Evolutionary conservation across 1,140 invertebrate genomes (phyloP), one percentile per base, ranked within the genome.

Genomic region (Hirudo medicinalis): DNA sequence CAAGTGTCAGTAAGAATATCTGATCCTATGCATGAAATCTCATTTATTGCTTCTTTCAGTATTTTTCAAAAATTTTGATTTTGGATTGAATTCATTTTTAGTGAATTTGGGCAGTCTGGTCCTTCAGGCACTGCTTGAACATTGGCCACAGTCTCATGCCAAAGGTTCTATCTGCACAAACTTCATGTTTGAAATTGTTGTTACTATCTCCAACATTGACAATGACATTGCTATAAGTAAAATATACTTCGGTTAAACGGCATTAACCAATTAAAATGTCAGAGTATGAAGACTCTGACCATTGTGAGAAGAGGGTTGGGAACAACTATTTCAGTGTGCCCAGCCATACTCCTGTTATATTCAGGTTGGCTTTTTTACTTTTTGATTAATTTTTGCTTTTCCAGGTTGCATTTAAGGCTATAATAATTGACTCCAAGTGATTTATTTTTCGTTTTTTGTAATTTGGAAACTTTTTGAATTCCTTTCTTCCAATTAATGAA

Each of bases 31-130:
- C 27, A 36, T 22, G 17, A 22, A n/a, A 15, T 13, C 29, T 63
- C 11, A 49, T 27, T 54, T 25, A 15, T 19, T 66, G 17, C 25
- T 27, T 25, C 53, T 43, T 49, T 53, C 20, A 60, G 66, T 55
- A 19, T 71, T 36, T 54, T 25, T 25, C 54, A 70, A 19, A 70
- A 5, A 57, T 55, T 22, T 36, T 22, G 2, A 25, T 43, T 22
- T 15, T 29, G 36, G 25, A 72, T 32, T 49, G 4, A 69, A 68
- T 67, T 75, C 55, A 71, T 32, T 80, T 79, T 68, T 77, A 82
- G 94, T 98, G 0, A 99, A 99, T 82, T 96, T 97, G 83, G 96
- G 96, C 17, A 91, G 90, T 77, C 83, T 98, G 49, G 79, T 99
- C 36, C 83, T 99, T 29, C 92, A 97, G 87, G 92, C 94, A 4